Percentiles rank a stretch among this genome's conserved stretches.
phyloP scores from a whole-genome alignment of 2,797 vertebrate genomes.

The Simalia tracyae region DNA sequence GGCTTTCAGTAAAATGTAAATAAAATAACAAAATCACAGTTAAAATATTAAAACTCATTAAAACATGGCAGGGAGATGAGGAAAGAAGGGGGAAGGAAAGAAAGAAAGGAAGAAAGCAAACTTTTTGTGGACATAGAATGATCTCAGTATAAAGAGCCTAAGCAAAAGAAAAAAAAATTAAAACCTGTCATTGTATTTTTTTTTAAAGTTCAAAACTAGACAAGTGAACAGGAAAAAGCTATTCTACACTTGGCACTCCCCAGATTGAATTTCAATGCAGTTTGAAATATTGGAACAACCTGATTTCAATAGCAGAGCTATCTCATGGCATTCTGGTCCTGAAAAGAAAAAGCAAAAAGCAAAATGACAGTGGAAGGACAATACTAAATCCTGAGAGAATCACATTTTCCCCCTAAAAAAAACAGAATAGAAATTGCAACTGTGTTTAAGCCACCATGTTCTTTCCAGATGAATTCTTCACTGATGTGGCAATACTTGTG shows the following conservation, averaged over 20 bases:
- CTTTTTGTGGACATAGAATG: background rate
- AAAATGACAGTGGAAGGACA: slow-evolving; percentile 40
- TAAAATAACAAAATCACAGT: background rate
- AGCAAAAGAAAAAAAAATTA: background rate
- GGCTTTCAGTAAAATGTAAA: background rate
- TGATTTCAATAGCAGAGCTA: slow-evolving; percentile 3
- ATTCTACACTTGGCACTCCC: background rate
- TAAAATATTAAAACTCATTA: background rate
- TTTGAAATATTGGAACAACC: slow-evolving; percentile 19
- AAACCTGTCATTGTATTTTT: background rate
- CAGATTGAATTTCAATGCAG: background rate
- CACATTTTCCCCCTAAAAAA: background rate
- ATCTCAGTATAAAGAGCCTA: background rate
- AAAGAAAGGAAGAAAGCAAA: background rate
- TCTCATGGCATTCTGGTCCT: background rate
- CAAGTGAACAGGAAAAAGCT: background rate
- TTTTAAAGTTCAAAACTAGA: background rate
- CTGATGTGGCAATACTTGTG: background rate
- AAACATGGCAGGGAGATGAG: background rate
- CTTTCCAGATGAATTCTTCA: background rate
- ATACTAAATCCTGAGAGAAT: background rate
- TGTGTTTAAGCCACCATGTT: background rate
- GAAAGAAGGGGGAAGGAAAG: too few relatives aligned
- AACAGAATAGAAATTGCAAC: background rate
- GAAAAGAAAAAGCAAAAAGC: background rate